Evolutionary conservation across 2,888 invertebrate genomes (phyloP), one percentile per base, ranked within the genome.

Genomic region (Cataglyphis altisquamis): DNA sequence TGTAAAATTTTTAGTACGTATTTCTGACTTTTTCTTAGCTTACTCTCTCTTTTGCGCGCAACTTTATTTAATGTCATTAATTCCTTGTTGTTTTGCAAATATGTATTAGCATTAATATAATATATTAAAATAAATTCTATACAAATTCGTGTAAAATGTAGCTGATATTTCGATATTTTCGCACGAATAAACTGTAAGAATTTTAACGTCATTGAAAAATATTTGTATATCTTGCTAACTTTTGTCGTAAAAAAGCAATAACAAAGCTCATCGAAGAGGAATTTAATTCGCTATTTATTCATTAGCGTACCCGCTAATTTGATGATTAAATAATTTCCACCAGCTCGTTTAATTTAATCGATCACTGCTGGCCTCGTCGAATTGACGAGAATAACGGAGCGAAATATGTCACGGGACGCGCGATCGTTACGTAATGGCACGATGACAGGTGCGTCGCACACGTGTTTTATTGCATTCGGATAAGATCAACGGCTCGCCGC

Each of bases 401-500:
- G 62, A 68, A 77, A 29, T 21, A 55, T 60, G 83, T 80, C 62
- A 25, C 66, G 73, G 39, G 45, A 62, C 78, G 68, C 67, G 52
- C 52, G 15, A 86, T 85, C 80, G 83, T 86, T 86, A 84, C 85
- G 88, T 92, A 93, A 92, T 87, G 86, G 90, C 90, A 88, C 90
- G 91, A 92, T 92, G 92, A 92, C 91, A 93, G 91, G 92, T 91
- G 90, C 88, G 84, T 82, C 88, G 87, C 89, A 88, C 85, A 88
- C 84, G 83, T 88, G 86, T 83, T 88, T 88, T 86, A 90, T 90
- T 91, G 88, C 84, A 84, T 74, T 32, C 60, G 88, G 92, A 92
- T 92, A 90, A 90, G 86, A 92, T 91, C 90, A 72, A 82, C 85
- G 78, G 63, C 80, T 87, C 70, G 87, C 75, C 66, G 86, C 84